phyloP scores from a whole-genome alignment of 2,797 vertebrate genomes.

The Zonotrichia albicollis region DNA sequence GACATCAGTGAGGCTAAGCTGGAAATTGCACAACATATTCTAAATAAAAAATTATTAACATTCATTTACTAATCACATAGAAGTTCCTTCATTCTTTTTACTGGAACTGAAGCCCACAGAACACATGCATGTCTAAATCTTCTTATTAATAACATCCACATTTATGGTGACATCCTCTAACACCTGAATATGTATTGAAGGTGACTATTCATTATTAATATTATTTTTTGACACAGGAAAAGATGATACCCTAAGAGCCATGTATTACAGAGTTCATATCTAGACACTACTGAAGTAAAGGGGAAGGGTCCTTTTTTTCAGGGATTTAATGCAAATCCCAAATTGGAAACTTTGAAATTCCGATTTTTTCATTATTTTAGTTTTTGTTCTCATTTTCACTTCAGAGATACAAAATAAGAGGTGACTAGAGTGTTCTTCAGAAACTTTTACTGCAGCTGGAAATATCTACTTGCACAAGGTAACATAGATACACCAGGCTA shows the following conservation, averaged over 20 bases:
- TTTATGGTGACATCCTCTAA: not conserved
- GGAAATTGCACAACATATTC: not conserved
- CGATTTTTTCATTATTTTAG: not conserved
- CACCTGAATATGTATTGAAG: not conserved
- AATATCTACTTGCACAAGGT: not conserved
- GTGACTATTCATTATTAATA: not conserved
- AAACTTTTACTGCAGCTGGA: not conserved
- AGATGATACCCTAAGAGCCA: not conserved
- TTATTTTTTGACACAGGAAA: not conserved
- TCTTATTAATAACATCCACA: not conserved
- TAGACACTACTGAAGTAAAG: not conserved
- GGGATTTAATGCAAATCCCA: not conserved
- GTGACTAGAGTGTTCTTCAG: not conserved
- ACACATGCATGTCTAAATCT: not conserved
- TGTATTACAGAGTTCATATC: not conserved
- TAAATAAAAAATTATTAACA: not conserved
- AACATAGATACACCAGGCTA: not conserved
- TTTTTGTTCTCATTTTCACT: not conserved
- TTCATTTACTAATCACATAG: not conserved
- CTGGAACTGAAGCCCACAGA: not conserved
- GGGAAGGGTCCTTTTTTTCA: not conserved
- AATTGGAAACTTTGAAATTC: not conserved
- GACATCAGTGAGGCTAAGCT: accelerated
- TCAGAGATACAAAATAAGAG: slow-evolving; percentile 29
- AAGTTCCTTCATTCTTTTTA: not conserved